Evolutionary conservation across 2,888 invertebrate species (phyloP).

Genomic region (Eupithecia subumbrata): DNA sequence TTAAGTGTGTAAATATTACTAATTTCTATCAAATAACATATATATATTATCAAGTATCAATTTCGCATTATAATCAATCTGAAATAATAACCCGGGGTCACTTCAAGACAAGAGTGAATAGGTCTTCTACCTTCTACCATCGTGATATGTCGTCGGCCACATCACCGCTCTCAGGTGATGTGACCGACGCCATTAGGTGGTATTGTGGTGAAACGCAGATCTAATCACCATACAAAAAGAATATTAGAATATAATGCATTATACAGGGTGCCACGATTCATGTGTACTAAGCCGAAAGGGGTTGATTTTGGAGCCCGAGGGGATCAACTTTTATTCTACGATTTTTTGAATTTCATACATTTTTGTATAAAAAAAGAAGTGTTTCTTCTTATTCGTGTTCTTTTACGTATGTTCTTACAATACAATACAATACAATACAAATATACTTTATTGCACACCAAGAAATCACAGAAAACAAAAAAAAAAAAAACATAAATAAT

Average conservation of each 20-base stretch:
- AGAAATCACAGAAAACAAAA: too few species aligned
- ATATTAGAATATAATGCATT: neutral
- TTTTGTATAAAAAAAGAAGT: too few species aligned
- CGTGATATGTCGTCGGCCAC: neutral
- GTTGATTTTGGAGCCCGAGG: too few species aligned
- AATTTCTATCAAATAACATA: neutral
- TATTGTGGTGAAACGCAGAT: neutral
- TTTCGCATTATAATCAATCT: neutral
- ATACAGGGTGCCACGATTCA: too few species aligned
- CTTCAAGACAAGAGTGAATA: neutral
- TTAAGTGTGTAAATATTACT: conserved; percentile 13
- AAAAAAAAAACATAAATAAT: too few species aligned
- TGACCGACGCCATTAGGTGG: neutral
- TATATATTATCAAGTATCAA: neutral
- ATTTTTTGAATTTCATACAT: too few species aligned
- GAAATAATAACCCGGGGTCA: neutral
- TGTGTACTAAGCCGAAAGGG: too few species aligned
- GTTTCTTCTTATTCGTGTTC: too few species aligned
- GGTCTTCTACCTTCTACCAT: neutral
- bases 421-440: too few species aligned
- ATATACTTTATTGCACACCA: too few species aligned
- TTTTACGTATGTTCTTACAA: too few species aligned
- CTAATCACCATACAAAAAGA: neutral
- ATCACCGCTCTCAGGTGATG: neutral
- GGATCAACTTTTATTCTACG: too few species aligned